These are phyloP conservation scores for Arctia plantaginis DNA, from an alignment of 2,888 invertebrate genomes.

Conservation along the genomic window DNA sequence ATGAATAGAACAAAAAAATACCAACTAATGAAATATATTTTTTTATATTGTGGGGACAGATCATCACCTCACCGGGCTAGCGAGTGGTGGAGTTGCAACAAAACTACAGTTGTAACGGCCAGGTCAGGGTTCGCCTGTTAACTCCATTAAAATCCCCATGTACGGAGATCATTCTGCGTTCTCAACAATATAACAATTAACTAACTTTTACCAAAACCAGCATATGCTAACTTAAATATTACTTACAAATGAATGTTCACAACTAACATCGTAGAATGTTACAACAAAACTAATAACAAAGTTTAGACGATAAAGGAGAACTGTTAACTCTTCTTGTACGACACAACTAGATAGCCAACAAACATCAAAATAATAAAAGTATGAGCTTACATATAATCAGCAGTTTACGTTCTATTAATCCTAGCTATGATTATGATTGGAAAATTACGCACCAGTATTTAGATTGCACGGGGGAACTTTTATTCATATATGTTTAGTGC, in stretches of 20 bases:
- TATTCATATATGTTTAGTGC: neutral
- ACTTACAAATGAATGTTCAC: slow-evolving; percentile 52
- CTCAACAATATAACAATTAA: slow-evolving; percentile 17
- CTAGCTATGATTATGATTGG: neutral
- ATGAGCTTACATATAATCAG: neutral
- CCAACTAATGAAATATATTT: too few relatives aligned
- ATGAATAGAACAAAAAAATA: too few relatives aligned
- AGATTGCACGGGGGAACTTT: neutral
- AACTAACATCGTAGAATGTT: slow-evolving; percentile 65
- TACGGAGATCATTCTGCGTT: too few relatives aligned
- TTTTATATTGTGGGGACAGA: too few relatives aligned
- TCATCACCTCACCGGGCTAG: too few relatives aligned
- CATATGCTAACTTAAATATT: slow-evolving; percentile 71
- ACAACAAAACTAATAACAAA: slow-evolving; percentile 73
- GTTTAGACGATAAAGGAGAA: slow-evolving; percentile 54
- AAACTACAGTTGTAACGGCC: too few relatives aligned
- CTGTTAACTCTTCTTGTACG: slow-evolving; percentile 25
- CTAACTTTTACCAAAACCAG: slow-evolving; percentile 36
- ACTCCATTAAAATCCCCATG: too few relatives aligned
- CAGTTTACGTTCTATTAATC: neutral
- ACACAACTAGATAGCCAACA: slow-evolving; percentile 20
- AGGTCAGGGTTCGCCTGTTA: too few relatives aligned
- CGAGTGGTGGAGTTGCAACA: too few relatives aligned
- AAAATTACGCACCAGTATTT: neutral
- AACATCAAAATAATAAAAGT: slow-evolving; percentile 31